phyloP scores from a whole-genome alignment of 2,888 invertebrate genomes.

The Athalia rosae region DNA sequence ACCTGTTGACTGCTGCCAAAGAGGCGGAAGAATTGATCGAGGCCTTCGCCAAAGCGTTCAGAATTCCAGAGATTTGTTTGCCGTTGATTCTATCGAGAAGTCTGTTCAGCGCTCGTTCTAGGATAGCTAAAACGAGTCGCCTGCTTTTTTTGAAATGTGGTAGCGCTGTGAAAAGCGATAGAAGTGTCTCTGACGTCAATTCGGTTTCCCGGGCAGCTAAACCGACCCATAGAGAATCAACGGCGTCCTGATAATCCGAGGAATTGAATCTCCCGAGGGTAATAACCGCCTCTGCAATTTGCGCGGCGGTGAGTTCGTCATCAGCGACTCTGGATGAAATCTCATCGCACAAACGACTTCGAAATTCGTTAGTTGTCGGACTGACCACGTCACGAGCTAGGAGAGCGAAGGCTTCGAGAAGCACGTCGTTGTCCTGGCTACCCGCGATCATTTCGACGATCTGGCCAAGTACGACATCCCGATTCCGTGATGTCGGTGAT shows the following conservation, averaged over 20 bases:
- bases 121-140: constrained; percentile 76
- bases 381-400: constrained; percentile 68
- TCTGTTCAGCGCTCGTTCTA: constrained; percentile 77
- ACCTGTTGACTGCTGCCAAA: constrained; percentile 73
- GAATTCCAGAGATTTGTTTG: constrained; percentile 74
- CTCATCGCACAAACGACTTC: constrained; percentile 78
- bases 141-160: constrained; percentile 78
- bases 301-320: constrained; percentile 76
- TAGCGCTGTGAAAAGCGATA: constrained; percentile 76
- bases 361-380: constrained; percentile 63
- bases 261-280: constrained; percentile 76
- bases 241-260: constrained; percentile 74
- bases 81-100: constrained; percentile 77
- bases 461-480: constrained; percentile 71
- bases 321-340: constrained; percentile 78
- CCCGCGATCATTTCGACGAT: constrained; percentile 74
- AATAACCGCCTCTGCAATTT: constrained; percentile 78
- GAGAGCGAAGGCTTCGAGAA: constrained; percentile 72
- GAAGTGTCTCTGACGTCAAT: constrained; percentile 77
- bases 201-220: constrained; percentile 76
- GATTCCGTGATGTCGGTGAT: constrained; percentile 50
- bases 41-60: constrained; percentile 72
- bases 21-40: constrained; percentile 66
- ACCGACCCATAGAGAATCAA: constrained; percentile 82
- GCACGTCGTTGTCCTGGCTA: constrained; percentile 68